Percentiles rank a stretch among this genome's conserved stretches.
Evolutionary conservation across 2,888 invertebrate species (phyloP).

Genomic region (Lypha dubia): DNA sequence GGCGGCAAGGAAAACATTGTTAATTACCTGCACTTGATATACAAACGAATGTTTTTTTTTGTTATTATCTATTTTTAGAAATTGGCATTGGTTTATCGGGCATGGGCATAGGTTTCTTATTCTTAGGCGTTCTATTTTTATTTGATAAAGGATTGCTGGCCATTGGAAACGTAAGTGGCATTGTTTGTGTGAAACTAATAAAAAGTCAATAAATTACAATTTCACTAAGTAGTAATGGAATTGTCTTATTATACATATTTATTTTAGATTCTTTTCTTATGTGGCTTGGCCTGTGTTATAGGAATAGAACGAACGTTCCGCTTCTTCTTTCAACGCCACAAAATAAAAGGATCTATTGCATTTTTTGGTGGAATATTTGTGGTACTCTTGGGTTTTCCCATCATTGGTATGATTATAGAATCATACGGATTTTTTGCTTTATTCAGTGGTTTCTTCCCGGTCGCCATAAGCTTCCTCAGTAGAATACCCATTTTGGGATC

Average conservation of each 20-base stretch:
- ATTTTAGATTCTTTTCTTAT: conserved; percentile 96
- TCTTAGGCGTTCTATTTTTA: conserved; percentile 95
- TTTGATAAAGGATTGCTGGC: conserved; percentile 99
- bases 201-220: background rate
- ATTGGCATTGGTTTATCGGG: conserved; percentile 98
- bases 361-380: conserved; percentile 97
- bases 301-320: conserved; percentile 97
- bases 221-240: conserved; percentile 19
- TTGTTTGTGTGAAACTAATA: background rate
- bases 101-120: conserved; percentile 97
- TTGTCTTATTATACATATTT: background rate
- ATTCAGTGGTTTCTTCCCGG: conserved; percentile 98
- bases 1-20: background rate
- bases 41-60: conserved; percentile 20
- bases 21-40: background rate
- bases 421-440: conserved; percentile 96
- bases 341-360: conserved; percentile 93
- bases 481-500: conserved; percentile 96
- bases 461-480: conserved; percentile 96
- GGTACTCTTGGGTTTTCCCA: conserved; percentile 97
- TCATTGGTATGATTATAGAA: conserved; percentile 98
- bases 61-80: conserved; percentile 86
- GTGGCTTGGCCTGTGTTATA: conserved; percentile 97
- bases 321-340: conserved; percentile 99
- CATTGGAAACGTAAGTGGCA: conserved; percentile 98